phyloP scores from a whole-genome alignment of 1,140 invertebrate species.

The Trachymyrmex cornetzi region DNA sequence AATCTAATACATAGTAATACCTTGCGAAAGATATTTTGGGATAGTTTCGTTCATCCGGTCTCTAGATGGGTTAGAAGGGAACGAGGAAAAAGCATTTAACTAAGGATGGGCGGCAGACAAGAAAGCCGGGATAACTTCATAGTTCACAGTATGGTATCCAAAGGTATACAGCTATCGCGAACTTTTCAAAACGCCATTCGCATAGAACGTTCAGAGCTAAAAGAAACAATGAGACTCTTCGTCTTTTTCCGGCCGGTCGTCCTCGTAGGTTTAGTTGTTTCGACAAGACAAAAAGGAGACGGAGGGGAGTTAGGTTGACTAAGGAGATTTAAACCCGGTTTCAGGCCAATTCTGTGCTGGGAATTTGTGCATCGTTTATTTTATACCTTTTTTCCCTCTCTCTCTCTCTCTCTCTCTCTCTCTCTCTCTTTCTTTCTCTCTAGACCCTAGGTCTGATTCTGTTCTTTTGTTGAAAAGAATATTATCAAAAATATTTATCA shows the following conservation, averaged over 20 bases:
- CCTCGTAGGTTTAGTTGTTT: constrained; percentile 55
- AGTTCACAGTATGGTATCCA: constrained; percentile 23
- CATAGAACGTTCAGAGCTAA: neutral
- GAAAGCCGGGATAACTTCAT: constrained; percentile 37
- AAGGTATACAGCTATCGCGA: constrained; percentile 50
- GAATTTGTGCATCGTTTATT: constrained; percentile 70
- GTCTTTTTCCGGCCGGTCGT: constrained; percentile 39
- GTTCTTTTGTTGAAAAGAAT: constrained; percentile 45
- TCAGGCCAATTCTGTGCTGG: constrained; percentile 61
- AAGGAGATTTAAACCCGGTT: constrained; percentile 77
- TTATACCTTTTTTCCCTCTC: constrained; percentile 18
- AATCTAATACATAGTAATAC: neutral
- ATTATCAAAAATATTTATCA: neutral
- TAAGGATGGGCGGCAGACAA: constrained; percentile 20
- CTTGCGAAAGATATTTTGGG: neutral
- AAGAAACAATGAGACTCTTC: constrained; percentile 28
- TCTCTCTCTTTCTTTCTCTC: neutral
- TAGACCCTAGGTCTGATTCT: neutral
- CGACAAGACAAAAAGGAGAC: constrained; percentile 23
- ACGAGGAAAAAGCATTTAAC: neutral
- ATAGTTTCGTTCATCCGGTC: neutral
- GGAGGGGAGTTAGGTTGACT: constrained; percentile 34
- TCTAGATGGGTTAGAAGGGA: neutral
- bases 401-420: neutral
- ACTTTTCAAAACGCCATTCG: constrained; percentile 54